Conservation (phyloP, 2,113 vertebrate genomes). For the Uropsilus gracilis region DNA sequence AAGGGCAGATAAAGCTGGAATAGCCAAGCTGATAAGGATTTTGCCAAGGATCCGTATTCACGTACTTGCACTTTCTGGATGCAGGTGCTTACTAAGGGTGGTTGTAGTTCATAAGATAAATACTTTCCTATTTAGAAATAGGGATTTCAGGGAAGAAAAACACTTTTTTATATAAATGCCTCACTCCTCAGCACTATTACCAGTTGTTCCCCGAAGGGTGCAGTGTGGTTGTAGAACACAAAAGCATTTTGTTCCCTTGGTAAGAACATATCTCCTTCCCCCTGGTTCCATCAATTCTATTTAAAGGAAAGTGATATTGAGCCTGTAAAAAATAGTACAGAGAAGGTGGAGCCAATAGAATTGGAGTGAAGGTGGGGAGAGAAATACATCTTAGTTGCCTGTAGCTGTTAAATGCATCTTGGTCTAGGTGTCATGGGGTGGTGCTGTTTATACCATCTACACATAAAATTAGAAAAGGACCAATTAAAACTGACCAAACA, state of each 20-base stretch:
- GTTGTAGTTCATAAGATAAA: slow-evolving; percentile 6
- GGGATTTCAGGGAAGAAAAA: neutral
- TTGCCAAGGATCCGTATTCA: neutral
- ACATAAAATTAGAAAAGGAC: neutral
- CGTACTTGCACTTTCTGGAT: neutral
- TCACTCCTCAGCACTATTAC: neutral
- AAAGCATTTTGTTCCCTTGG: slow-evolving; percentile 67
- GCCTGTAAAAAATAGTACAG: slow-evolving; percentile 21
- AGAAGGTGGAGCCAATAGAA: slow-evolving; percentile 1
- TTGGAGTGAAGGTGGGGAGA: neutral
- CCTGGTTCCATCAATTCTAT: slow-evolving; percentile 58
- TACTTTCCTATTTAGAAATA: neutral
- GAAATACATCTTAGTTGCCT: neutral
- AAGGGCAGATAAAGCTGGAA: neutral
- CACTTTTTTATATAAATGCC: neutral
- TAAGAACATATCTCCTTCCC: slow-evolving; percentile 49
- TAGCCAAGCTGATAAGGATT: neutral
- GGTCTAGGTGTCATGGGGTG: neutral
- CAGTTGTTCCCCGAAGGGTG: slow-evolving; percentile 33
- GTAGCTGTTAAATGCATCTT: neutral
- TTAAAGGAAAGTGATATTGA: slow-evolving; percentile 71
- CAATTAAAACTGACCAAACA: neutral
- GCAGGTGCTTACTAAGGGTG: neutral
- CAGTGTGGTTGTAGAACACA: slow-evolving; percentile 27
- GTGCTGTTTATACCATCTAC: neutral